Evolutionary conservation across 2,797 vertebrate species (phyloP).

Genomic region (Pyrocephalus nanus): DNA sequence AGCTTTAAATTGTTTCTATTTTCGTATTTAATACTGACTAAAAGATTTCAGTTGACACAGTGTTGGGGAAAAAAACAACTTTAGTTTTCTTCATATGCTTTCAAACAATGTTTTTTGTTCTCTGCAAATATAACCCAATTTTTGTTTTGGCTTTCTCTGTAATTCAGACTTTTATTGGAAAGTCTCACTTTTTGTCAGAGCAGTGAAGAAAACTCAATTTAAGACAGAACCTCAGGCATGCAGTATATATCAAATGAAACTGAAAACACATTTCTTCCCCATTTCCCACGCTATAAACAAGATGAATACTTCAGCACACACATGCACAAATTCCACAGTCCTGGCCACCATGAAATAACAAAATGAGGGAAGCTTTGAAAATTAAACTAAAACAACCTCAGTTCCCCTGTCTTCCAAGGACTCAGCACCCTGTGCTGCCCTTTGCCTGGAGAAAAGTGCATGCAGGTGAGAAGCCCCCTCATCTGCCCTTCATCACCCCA

Average conservation of each 20-base stretch:
- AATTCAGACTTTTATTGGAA: not conserved
- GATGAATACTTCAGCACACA: not conserved
- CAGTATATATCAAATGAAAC: constrained; percentile 27
- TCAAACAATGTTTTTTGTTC: not conserved
- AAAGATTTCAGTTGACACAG: not conserved
- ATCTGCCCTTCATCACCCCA: rapidly evolving
- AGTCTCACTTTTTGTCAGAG: not conserved
- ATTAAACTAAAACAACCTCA: not conserved
- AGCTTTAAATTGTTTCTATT: not conserved
- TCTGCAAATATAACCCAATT: constrained; percentile 11
- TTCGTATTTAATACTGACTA: not conserved
- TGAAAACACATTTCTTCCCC: constrained; percentile 51
- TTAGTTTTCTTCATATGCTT: not conserved
- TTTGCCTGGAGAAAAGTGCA: not conserved
- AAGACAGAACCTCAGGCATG: constrained; percentile 34
- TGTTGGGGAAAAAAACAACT: not conserved
- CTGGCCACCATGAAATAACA: not conserved
- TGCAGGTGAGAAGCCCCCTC: rapidly evolving
- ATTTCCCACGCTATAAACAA: constrained; percentile 47
- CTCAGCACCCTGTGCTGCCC: not conserved
- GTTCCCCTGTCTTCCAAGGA: not conserved
- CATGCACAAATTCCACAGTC: constrained; percentile 1
- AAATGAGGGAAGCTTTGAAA: not conserved
- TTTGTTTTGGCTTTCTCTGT: constrained; percentile 2
- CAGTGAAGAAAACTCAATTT: constrained; percentile 39